phyloP scores from a whole-genome alignment of 1,140 invertebrate species.

The Euborellia annulipes region DNA sequence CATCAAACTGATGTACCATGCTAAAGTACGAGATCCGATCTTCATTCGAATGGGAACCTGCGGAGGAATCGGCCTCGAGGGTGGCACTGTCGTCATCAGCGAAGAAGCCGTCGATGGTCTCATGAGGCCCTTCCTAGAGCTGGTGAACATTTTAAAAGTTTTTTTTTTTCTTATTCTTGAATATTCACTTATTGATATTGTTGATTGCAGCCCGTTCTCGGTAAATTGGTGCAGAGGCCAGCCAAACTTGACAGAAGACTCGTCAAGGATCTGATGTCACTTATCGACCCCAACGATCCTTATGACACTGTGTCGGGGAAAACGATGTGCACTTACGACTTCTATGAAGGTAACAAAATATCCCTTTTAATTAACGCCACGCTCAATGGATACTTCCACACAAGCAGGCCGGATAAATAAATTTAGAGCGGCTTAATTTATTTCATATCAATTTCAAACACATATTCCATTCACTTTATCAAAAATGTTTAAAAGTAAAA shows the following conservation, averaged over 20 bases:
- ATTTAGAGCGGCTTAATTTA: no score
- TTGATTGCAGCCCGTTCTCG: slow-evolving; percentile 32
- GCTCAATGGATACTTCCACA: no score
- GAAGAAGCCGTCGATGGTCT: slow-evolving; percentile 73
- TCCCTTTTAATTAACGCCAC: no score
- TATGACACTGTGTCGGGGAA: slow-evolving; percentile 33
- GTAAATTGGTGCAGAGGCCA: slow-evolving; percentile 32
- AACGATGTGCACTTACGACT: slow-evolving; percentile 47
- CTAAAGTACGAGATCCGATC: slow-evolving; percentile 67
- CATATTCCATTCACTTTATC: no score
- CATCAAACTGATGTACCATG: slow-evolving; percentile 87
- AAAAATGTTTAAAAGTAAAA: no score
- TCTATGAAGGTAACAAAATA: slow-evolving; percentile 31
- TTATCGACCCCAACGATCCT: slow-evolving; percentile 23
- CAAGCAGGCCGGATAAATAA: no score
- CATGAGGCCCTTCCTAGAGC: slow-evolving; percentile 47
- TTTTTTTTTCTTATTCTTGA: not conserved
- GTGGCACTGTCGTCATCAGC: slow-evolving; percentile 75
- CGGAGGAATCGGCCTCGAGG: slow-evolving; percentile 79
- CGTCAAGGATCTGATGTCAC: slow-evolving; percentile 27
- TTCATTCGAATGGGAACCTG: slow-evolving; percentile 89
- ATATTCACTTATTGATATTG: slow-evolving; percentile 3
- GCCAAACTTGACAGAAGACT: slow-evolving; percentile 33
- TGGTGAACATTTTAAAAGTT: slow-evolving; percentile 31
- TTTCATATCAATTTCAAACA: no score